These are phyloP conservation scores for Artibeus jamaicensis DNA, from an alignment of 2,797 vertebrate genomes.

Conservation along the genomic window DNA sequence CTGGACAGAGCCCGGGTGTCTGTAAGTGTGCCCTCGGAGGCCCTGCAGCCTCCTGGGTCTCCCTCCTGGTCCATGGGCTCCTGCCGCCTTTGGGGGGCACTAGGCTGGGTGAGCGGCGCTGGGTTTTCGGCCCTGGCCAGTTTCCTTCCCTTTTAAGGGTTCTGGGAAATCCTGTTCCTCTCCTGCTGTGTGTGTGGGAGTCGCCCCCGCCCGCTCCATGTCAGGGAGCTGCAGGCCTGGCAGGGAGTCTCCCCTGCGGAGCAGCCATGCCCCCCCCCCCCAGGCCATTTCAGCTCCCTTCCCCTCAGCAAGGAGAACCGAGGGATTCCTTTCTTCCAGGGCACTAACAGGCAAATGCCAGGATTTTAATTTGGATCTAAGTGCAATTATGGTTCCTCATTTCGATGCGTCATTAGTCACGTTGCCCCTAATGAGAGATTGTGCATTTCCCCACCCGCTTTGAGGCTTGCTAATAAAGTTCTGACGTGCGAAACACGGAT, in stretches of 20 bases:
- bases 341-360: slow-evolving; percentile 61
- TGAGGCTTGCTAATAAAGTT: slow-evolving; percentile 59
- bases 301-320: slow-evolving; percentile 61
- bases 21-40: neutral
- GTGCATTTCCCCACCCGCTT: slow-evolving; percentile 63
- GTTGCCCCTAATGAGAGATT: slow-evolving; percentile 74
- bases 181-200: neutral
- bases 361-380: slow-evolving; percentile 80
- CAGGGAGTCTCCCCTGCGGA: rapidly evolving
- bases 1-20: neutral
- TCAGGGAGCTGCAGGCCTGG: neutral
- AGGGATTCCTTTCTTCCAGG: slow-evolving; percentile 63
- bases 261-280: neutral
- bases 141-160: neutral
- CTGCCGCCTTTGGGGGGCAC: neutral
- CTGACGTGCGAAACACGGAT: slow-evolving; percentile 48
- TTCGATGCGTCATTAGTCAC: slow-evolving; percentile 76
- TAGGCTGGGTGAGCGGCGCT: rapidly evolving
- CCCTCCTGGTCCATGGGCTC: neutral
- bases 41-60: neutral
- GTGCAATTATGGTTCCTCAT: slow-evolving; percentile 72
- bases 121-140: rapidly evolving
- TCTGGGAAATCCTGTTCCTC: rapidly evolving
- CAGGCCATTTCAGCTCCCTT: slow-evolving; percentile 58
- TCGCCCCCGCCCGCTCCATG: rapidly evolving